Base-by-base conservation (phyloP, 1,140 invertebrate genomes). In the Papilio glaucus region DNA sequence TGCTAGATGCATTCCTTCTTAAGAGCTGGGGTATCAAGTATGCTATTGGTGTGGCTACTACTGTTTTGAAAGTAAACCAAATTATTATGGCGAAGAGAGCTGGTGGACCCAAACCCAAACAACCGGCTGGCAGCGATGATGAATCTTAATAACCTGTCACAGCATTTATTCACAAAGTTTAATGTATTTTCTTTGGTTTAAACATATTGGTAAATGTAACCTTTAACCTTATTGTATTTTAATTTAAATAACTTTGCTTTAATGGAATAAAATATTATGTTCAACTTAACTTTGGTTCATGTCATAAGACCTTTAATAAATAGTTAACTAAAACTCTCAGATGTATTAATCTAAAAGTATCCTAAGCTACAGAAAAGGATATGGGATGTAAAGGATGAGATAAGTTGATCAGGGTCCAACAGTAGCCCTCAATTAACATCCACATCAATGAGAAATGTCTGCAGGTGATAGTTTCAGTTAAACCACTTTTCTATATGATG, bases 21-120 rank as follows among this genome's bases (percentile, higher is more conserved):
- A 99, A 99, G 92, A 94, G 95, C 76, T 99, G 98, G 98, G 98
- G 96, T 4, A 90, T 99, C 21, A 99, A 99, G 86, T 99, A 99
- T 94, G 98, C 99, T 0, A 97, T 42, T 42, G 12, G n/a, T 15
- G 42, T 45, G 15, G 42, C 98, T 1, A 96, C 96, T 68, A 99
- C 99, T 0, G 15, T 45, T 49, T 49, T 21, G 18, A 9, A 24
- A 91, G 98, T 99, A n/a, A 98, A 99, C 94, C 97, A 99, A 93
- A 99, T 99, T 74, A 99, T 99, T 72, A 99, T 99, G 98, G 98
- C 99, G 0, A 99, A 99, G 93, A 95, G 96, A 85, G 98, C 98
- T 18, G 98, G 98, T 71, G 98, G 98, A 63, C 98, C 99, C 0
- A 99, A 99, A 94, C 94, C 97, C 0, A 95, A 95, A 86, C 86